Percentiles rank a stretch among this genome's conserved stretches.
Conservation (phyloP, 2,113 vertebrate species). For the Corythoichthys intestinalis region DNA sequence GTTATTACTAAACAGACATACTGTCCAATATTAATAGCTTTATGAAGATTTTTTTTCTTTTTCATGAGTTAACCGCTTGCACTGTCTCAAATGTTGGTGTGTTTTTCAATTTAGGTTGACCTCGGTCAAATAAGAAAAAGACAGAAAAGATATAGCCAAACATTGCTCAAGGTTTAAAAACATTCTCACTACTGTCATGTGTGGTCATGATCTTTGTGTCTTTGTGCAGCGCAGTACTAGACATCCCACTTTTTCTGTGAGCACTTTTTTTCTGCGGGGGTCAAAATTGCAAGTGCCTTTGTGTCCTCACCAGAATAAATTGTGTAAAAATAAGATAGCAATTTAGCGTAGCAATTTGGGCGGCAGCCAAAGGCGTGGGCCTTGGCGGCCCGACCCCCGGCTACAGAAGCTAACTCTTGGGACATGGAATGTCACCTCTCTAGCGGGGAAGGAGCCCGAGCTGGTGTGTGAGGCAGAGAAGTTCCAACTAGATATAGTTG, state of each 20-base stretch:
- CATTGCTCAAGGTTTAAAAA: not conserved
- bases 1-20: slow-evolving; percentile 64
- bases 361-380: too few species aligned
- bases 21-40: not conserved
- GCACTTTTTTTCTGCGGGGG: not conserved
- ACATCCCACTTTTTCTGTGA: not conserved
- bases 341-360: too few species aligned
- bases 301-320: not conserved
- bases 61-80: not conserved
- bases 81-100: not conserved
- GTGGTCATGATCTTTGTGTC: not conserved
- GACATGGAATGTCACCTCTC: too few species aligned
- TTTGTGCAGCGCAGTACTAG: not conserved
- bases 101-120: not conserved
- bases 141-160: not conserved
- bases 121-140: not conserved
- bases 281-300: not conserved
- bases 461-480: too few species aligned
- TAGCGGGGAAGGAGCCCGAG: too few species aligned
- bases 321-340: not conserved
- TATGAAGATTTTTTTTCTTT: not conserved
- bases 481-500: too few species aligned
- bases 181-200: not conserved
- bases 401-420: too few species aligned
- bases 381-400: too few species aligned